Evolutionary conservation across 2,113 vertebrate species (phyloP), one percentile per base, ranked within the genome.

Genomic region (Bujurquina vittata): DNA sequence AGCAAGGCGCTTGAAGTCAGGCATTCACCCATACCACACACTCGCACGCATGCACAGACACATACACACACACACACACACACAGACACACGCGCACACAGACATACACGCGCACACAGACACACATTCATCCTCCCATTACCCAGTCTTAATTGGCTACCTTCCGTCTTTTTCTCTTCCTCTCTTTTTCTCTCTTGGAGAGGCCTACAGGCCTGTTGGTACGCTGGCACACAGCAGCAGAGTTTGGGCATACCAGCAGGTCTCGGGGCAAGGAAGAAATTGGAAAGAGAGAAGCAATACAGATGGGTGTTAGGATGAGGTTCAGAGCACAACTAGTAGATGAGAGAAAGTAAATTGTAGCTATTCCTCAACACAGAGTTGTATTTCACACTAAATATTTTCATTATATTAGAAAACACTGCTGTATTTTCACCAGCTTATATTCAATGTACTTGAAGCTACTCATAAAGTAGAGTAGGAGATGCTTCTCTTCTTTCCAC

Each of bases 121-220:
- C 77, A 59, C 77, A 86, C 78, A 76, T 65, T 43, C 81, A 81
- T 88, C 76, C 86, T 84, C 83, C 89, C 69, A 92, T 91, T 94
- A 91, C 89, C 87, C 89, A 82, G 52, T 93, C 91, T 93, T 93
- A 93, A 92, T 94, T 93, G 91, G 91, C 85, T 90, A 87, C 87
- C 84, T 83, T 83, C 75, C 84, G 75, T 81, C 89, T 92, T 92
- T 74, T 73, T 91, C 89, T 90, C 77, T 80, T 76, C 83, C 87
- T 69, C 87, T 77, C 63, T 78, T 65, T 83, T 81, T 87, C 88
- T 89, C 88, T 93, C 84, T 91, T 93, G 91, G 89, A 93, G 77
- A 56, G 88, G 86, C 88, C 92, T 87, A 91, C 81, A 93, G 95
- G 92, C 87, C 86, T 86, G 78, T 85, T 85, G 84, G 76, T 87